Base-by-base conservation (phyloP, 2,797 vertebrate genomes). In the Carapus acus region DNA sequence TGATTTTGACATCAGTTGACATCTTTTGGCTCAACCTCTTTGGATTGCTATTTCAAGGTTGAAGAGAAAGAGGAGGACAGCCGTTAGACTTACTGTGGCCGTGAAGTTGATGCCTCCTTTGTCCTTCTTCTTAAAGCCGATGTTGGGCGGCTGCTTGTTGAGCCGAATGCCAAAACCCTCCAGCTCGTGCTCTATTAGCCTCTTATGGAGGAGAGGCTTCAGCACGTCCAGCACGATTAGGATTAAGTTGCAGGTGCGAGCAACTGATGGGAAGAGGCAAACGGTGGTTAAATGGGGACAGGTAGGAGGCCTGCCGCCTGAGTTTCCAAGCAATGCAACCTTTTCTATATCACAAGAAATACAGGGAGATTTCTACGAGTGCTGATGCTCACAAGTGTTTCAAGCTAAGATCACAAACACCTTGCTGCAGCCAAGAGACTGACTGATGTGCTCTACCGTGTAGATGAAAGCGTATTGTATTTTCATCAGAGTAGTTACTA, bases 61-160 rank as follows among this genome's bases (percentile, higher is more conserved):
- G n/a, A n/a, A n/a, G n/a, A n/a, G n/a, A n/a, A n/a, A 11, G 22
- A 57, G 12, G 24, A 22, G 24, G 4, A 9, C 24, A 9, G 4
- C 4, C 14, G 11, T 16, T 54, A n/a, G 41, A 49, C 13, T 1
- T 83, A 97, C 94, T 21, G 95, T 97, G 29, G 92, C 91, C 4
- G 96, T 98, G 62, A 99, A 95, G 83, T 99, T 98, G 82, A 99
- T 97, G 80, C 96, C 96, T 56, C 96, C 96, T 84, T 99, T 99
- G 85, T 99, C 96, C 87, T 98, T 99, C 83, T 90, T 98, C 85
- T 98, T 98, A 85, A 90, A 99, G 76, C 96, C 94, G 8, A 99
- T 99, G 81, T 98, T 98, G 67, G 96, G 96, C 2, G 96, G 93
- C 52, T 92, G 87, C 79, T 96, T 97, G 80, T 98, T 99, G 51